Evolutionary conservation across 1,140 invertebrate genomes (phyloP).

Genomic region (Nylanderia fulva): DNA sequence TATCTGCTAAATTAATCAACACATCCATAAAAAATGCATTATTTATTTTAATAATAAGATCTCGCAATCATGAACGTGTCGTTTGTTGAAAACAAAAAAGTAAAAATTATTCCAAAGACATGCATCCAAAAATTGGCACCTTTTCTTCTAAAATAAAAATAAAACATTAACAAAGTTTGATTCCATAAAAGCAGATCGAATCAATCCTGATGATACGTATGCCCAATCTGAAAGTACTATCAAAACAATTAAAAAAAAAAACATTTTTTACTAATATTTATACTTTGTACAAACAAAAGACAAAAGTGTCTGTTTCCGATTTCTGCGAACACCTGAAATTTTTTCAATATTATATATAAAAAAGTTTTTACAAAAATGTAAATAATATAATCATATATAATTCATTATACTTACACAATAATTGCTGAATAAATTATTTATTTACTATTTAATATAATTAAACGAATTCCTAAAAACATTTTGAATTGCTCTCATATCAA

Average conservation of each 20-base stretch:
- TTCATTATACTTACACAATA: conserved; percentile 23
- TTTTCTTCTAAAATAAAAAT: conserved; percentile 23
- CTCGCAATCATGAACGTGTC: background rate
- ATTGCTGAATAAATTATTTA: background rate
- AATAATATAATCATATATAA: background rate
- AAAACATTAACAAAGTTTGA: background rate
- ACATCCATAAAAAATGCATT: background rate
- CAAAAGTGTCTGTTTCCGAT: background rate
- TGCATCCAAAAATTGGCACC: background rate
- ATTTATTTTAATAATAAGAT: background rate
- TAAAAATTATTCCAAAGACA: background rate
- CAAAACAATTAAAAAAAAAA: background rate
- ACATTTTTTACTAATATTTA: conserved; percentile 1
- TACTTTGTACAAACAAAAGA: background rate
- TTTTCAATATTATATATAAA: background rate
- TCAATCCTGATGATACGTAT: conserved; percentile 18
- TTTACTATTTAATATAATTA: background rate
- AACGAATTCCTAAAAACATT: background rate
- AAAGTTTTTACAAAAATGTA: background rate
- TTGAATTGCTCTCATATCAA: background rate
- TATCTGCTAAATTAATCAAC: background rate
- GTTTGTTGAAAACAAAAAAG: background rate
- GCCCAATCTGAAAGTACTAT: background rate
- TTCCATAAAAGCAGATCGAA: background rate
- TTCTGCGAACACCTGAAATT: conserved; percentile 10